A percentile compares a stretch with the other conserved stretches of the same genome.
Evolutionary conservation across 2,113 vertebrate genomes (phyloP).

Genomic region (Mesembrinibis cayennensis): DNA sequence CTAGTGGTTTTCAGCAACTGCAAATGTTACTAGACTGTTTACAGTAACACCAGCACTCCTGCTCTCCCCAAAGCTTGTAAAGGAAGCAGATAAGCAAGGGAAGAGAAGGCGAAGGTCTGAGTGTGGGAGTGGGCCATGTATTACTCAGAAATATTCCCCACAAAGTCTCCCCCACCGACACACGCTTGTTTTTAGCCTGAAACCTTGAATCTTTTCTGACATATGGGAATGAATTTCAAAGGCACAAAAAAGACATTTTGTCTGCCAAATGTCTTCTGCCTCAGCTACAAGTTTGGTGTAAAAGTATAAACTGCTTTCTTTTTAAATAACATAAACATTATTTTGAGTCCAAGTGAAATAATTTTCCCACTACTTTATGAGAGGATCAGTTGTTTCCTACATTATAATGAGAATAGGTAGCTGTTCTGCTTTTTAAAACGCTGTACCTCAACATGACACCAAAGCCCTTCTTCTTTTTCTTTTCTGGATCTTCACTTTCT

Average conservation of each 20-base stretch:
- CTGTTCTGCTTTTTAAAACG: neutral
- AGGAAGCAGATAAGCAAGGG: neutral
- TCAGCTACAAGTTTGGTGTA: constrained; percentile 64
- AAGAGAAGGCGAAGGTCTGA: neutral
- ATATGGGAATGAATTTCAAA: constrained; percentile 68
- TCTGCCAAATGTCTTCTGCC: constrained; percentile 66
- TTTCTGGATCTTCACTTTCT: constrained; percentile 86
- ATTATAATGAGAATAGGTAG: neutral
- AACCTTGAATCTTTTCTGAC: constrained; percentile 45
- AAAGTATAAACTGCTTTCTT: constrained; percentile 70
- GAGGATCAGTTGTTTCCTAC: neutral
- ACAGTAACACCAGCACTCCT: neutral
- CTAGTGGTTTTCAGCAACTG: neutral
- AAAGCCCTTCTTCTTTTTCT: constrained; percentile 91
- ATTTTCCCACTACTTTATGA: constrained; percentile 13
- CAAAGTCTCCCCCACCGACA: neutral
- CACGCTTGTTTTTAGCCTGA: constrained; percentile 3
- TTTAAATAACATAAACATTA: constrained; percentile 67
- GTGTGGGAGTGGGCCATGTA: neutral
- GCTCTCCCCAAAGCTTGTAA: neutral
- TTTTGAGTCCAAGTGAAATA: constrained; percentile 61
- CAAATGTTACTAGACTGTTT: neutral
- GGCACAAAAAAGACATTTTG: constrained; percentile 64
- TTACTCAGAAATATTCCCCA: constrained; percentile 5
- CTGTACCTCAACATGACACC: constrained; percentile 88